Evolutionary conservation across 2,113 vertebrate species (phyloP).

Genomic region (Hucho hucho): DNA sequence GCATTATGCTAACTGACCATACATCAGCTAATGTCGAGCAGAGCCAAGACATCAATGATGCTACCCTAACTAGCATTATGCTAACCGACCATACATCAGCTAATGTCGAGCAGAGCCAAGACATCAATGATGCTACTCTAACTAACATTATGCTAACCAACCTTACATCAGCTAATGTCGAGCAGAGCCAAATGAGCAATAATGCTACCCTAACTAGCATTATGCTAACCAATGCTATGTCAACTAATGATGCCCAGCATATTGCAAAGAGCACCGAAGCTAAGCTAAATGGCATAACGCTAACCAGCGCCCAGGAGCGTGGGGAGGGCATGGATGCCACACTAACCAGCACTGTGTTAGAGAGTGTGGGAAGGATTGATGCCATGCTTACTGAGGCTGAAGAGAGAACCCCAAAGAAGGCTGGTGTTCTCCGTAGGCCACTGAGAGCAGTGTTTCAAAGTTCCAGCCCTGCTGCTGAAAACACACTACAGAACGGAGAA

Average conservation of each 20-base stretch:
- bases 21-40: not conserved
- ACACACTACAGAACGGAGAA: not conserved
- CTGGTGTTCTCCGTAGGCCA: constrained; percentile 6
- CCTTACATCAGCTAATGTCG: not conserved
- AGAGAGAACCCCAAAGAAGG: constrained; percentile 62
- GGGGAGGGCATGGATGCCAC: not conserved
- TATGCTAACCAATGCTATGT: not conserved
- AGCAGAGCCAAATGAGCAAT: not conserved
- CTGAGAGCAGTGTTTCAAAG: not conserved
- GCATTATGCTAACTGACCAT: not conserved
- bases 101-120: constrained; percentile 15
- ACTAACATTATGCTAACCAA: not conserved
- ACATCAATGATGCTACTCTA: not conserved
- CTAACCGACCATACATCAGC: not conserved
- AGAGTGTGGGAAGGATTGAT: not conserved
- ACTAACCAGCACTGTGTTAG: not conserved
- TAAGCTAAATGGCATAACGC: not conserved
- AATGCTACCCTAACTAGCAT: not conserved
- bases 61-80: not conserved
- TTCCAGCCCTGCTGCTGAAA: constrained; percentile 41
- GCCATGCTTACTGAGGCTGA: not conserved
- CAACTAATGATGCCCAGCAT: not conserved
- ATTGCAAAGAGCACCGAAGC: not conserved
- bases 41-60: constrained; percentile 16
- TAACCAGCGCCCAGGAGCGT: not conserved